Percentiles rank a stretch among this genome's conserved stretches.
Conservation (phyloP, 2,888 invertebrate genomes). For the Heliconius ethilla region DNA sequence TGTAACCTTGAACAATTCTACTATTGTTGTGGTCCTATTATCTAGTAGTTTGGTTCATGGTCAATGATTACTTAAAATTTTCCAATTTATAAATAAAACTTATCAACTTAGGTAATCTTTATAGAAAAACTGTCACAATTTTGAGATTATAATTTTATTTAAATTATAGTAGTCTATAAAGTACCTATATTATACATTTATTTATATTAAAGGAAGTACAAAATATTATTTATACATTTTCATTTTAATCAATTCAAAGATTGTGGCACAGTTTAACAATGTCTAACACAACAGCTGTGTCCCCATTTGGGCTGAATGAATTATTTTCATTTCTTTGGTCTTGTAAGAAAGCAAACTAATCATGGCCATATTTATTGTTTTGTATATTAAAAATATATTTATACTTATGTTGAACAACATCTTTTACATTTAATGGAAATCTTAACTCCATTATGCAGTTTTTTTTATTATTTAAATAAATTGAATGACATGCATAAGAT, state of each 20-base stretch:
- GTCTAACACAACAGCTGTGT: background rate
- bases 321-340: background rate
- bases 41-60: constrained; percentile 25
- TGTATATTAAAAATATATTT: too few species aligned
- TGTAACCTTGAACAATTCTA: background rate
- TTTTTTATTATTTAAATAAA: too few species aligned
- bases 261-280: background rate
- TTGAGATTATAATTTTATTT: background rate
- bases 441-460: too few species aligned
- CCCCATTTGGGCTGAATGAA: background rate
- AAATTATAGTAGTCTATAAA: background rate
- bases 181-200: background rate
- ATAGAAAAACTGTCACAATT: background rate
- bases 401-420: too few species aligned
- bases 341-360: background rate
- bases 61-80: constrained; percentile 15
- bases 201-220: background rate
- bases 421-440: too few species aligned
- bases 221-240: background rate
- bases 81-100: background rate
- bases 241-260: background rate
- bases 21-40: constrained; percentile 21
- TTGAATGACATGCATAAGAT: too few species aligned
- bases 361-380: too few species aligned
- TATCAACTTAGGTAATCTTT: background rate